phyloP scores from a whole-genome alignment of 2,113 vertebrate species.

The Solea solea region DNA sequence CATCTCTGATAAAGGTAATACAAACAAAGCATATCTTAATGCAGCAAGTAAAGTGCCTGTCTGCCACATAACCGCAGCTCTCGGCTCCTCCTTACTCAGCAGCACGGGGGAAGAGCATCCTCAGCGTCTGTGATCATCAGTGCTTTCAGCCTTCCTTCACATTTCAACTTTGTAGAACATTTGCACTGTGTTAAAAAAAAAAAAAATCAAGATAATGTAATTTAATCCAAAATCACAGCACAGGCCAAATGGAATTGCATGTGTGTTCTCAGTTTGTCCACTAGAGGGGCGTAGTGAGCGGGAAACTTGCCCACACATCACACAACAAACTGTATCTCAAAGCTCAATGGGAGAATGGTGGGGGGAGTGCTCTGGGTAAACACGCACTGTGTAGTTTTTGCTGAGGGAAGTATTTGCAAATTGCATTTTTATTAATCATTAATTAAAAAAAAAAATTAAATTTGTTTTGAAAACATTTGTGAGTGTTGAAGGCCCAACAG shows the following conservation, averaged over 20 bases:
- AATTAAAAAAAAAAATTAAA: background rate
- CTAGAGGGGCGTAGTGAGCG: constrained; percentile 78
- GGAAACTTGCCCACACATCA: constrained; percentile 12
- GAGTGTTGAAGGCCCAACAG: constrained; percentile 6
- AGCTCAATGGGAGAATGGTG: constrained; percentile 25
- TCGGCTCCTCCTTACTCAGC: constrained; percentile 74
- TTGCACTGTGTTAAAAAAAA: constrained; percentile 7
- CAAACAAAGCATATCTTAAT: constrained; percentile 81
- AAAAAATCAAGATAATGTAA: background rate
- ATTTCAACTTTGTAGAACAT: constrained; percentile 9
- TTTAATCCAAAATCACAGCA: background rate
- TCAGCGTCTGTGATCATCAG: constrained; percentile 49
- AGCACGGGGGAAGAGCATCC: constrained; percentile 50
- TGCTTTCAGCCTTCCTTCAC: constrained; percentile 20
- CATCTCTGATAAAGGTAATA: constrained; percentile 76
- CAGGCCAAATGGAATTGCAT: background rate
- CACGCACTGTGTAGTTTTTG: constrained; percentile 36
- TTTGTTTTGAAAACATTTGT: background rate
- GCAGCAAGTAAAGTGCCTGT: constrained; percentile 74
- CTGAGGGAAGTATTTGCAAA: constrained; percentile 28
- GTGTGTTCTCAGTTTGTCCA: constrained; percentile 55
- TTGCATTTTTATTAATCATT: constrained; percentile 29
- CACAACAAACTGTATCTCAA: constrained; percentile 29
- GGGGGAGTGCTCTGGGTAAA: constrained; percentile 4
- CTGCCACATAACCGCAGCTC: constrained; percentile 72